Evolutionary conservation across 2,113 vertebrate genomes (phyloP), one percentile per base, ranked within the genome.

Genomic region (Tachysurus fulvidraco): DNA sequence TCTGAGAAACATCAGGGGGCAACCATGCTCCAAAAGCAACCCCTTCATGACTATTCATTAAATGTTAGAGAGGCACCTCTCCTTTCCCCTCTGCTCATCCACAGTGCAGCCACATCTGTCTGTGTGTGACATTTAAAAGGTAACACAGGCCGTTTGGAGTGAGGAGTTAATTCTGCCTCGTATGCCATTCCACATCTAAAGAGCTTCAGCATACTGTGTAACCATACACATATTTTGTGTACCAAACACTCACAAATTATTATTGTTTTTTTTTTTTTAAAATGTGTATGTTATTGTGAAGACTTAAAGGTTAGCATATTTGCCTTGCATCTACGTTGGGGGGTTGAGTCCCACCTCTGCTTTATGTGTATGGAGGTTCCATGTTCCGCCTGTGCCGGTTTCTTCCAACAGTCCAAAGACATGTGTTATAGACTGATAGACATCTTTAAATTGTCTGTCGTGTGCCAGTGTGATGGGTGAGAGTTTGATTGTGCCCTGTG

Each of bases 61-160:
- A 92, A 93, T 92, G 92, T 92, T 92, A 90, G 92, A 93, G 92
- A 94, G 93, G 91, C 90, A 90, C 65, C 54, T 86, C 73, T 86
- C 60, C 80, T 74, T 88, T 85, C 83, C 78, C 62, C 60, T 83
- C 52, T 9, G 28, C 59, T 77, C 50, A 41, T 83, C 36, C 36
- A 50, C 2, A n/a, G 46, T 65, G 67, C 52, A 77, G 76, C n/a
- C 55, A 46, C 46, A 55, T 85, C 57, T 85, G 69, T 84, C 44
- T 69, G 54, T 85, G 93, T 92, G 92, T 95, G 95, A 95, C 94
- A 95, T 95, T 95, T 95, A 94, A 95, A 95, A 95, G 93, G 92
- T 94, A 95, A 93, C 93, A 93, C 93, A 94, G 94, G 94, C 93
- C 93, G 93, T 94, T 95, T 93, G 91, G 93, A 94, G 92, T 92